Evolutionary conservation across 2,113 vertebrate species (phyloP), one percentile per base, ranked within the genome.

Genomic region (Micronisus gabar): DNA sequence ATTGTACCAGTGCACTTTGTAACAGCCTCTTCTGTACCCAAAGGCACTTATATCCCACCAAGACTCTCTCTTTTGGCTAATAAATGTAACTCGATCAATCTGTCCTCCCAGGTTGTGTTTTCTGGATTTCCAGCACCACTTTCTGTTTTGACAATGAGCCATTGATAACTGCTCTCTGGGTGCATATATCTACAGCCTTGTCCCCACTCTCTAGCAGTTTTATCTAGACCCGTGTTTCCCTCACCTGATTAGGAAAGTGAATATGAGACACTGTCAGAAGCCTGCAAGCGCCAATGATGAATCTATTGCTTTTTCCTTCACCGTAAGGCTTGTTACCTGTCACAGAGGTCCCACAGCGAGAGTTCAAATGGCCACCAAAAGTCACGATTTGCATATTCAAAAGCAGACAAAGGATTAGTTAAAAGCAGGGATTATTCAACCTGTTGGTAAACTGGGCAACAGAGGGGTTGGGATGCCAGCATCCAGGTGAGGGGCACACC

Each of bases 181-280:
- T 68, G 62, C 87, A 17, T 61, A 82, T 91, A 91, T 90, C 92
- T 70, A 68, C 92, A 86, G 62, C 87, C 87, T 65, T 82, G 84
- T 93, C 74, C 92, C 70, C 81, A 13, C 81, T 53, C 66, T 81
- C 36, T 2, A 80, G 81, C 93, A 90, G 61, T 75, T 96, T 95
- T 94, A 95, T 95, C 96, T 94, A 62, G 87, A 88, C 70, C 94
- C 58, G 8, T 70, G 90, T 96, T 94, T 93, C 90, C 81, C 62
- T 95, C 96, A 97, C 96, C 96, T 96, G 96, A 95, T 97, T 96
- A 97, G 48, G 90, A 50, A 88, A 88, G 95, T 86, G 96, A 94
- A 29, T 90, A 25, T 92, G 96, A 96, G 92, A 41, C 74, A 58
- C 21, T 90, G 96, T 96, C 93, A 96, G 84, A 86, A 93, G 53